Conservation (phyloP, 1,140 invertebrate genomes). For the Drosophila sp. region DNA sequence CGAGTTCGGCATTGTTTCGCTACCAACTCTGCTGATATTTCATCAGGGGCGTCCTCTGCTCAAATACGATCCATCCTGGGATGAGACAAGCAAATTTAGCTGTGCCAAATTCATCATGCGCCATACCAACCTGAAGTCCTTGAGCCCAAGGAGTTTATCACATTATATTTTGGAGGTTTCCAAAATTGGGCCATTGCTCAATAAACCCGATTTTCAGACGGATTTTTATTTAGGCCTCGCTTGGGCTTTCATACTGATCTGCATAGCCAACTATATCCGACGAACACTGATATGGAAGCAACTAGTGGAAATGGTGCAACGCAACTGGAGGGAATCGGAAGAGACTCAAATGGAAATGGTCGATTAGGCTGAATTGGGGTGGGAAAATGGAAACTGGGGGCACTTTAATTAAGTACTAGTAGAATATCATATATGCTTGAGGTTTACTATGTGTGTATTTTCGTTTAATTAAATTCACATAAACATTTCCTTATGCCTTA, state of each 20-base stretch:
- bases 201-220: constrained; percentile 85
- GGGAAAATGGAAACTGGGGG: neutral
- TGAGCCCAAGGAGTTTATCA: constrained; percentile 66
- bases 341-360: constrained; percentile 90
- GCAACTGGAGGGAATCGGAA: constrained; percentile 95
- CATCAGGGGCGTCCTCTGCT: constrained; percentile 92
- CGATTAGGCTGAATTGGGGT: constrained; percentile 36
- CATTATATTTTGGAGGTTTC: constrained; percentile 3
- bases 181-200: constrained; percentile 81
- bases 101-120: constrained; percentile 93
- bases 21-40: constrained; percentile 96
- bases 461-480: constrained; percentile 81
- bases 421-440: constrained; percentile 17
- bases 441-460: constrained; percentile 66
- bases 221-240: constrained; percentile 93
- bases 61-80: constrained; percentile 84
- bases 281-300: constrained; percentile 91
- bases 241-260: constrained; percentile 94
- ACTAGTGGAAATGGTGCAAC: constrained; percentile 93
- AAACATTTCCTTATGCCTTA: constrained; percentile 76
- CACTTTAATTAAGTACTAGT: constrained; percentile 14
- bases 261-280: constrained; percentile 90
- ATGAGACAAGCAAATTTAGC: constrained; percentile 92
- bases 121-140: constrained; percentile 90
- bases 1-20: constrained; percentile 96